Evolutionary conservation across 2,113 vertebrate species (phyloP), one percentile per base, ranked within the genome.

Genomic region (Megatriorchis doriae): DNA sequence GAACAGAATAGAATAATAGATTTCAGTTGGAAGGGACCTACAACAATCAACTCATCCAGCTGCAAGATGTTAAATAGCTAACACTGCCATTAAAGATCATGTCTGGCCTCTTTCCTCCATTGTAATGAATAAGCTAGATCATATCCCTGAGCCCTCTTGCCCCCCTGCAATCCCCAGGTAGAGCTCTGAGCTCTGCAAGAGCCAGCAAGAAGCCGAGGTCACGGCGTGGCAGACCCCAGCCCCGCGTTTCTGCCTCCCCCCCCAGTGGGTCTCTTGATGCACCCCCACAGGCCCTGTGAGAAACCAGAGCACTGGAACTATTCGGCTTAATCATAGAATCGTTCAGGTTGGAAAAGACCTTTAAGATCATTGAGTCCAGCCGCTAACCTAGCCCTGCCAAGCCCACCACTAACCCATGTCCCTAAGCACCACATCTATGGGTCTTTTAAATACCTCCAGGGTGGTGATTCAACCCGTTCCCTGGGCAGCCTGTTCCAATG

Each of bases 61-160:
- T 36, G 52, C 50, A 45, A 36, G 45, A 4, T 18, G 20, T 14
- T 18, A 2, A 42, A 7, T 10, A 58, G 34, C 6, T 23, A 34
- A 6, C 40, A 1, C 15, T 71, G 47, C 36, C 19, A 4, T 9
- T 53, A 10, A 20, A 58, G 62, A 26, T 52, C 23, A 1, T 5
- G 9, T 4, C 22, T 18, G 7, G 29, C 42, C 14, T 48, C 32
- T n/a, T 23, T 40, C n/a, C 56, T 4, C 31, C 32, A 7, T 5
- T 5, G 20, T 8, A 19, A 0, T 7, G 9, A 7, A 5, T 6
- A 11, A 25, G 14, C 2, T 4, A 4, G 26, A 13, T 4, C 20
- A 1, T 8, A 7, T 1, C 34, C 7, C 50, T 4, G 10, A 59
- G 85, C 38, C 16, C 13, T 32, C 47, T 12, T 6, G 0, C 9